These are phyloP conservation scores for Embiotoca jacksoni DNA, from an alignment of 2,113 vertebrate species.

Conservation along the genomic window DNA sequence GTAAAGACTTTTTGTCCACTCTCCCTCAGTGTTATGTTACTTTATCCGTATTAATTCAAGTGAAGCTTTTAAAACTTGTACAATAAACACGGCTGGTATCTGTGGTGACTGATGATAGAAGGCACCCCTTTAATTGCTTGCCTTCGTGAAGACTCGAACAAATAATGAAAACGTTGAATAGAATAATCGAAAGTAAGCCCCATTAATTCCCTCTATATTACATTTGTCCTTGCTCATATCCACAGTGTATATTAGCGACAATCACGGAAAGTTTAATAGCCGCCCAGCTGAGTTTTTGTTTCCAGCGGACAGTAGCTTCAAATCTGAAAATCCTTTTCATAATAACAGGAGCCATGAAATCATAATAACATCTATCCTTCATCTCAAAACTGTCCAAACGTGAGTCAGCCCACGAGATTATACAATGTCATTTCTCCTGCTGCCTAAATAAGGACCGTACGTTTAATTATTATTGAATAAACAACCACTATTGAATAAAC, in stretches of 20 bases:
- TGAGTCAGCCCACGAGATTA: constrained; percentile 36
- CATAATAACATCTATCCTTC: constrained; percentile 46
- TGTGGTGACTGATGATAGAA: constrained; percentile 42
- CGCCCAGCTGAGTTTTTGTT: constrained; percentile 64
- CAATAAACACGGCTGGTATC: constrained; percentile 30
- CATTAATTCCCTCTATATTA: constrained; percentile 70
- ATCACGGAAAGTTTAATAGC: constrained; percentile 64
- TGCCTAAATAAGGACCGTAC: constrained; percentile 53
- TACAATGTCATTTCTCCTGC: constrained; percentile 13
- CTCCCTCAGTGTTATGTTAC: constrained; percentile 7
- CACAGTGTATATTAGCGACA: constrained; percentile 58
- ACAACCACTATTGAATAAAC: not conserved
- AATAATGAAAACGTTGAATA: constrained; percentile 64
- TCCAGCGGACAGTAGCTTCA: constrained; percentile 67
- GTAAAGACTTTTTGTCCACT: not conserved
- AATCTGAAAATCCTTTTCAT: constrained; percentile 70
- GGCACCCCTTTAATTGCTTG: constrained; percentile 48
- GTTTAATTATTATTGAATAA: constrained; percentile 5
- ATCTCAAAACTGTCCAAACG: constrained; percentile 36
- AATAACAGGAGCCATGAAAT: constrained; percentile 57
- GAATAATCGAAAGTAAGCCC: constrained; percentile 55
- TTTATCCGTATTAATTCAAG: constrained; percentile 23
- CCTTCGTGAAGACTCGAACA: constrained; percentile 43
- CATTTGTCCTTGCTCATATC: constrained; percentile 66
- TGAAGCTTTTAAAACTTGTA: constrained; percentile 31